A percentile compares a stretch with the other conserved stretches of the same genome.
Conservation (phyloP, 2,113 vertebrate species). For the Neodon shergylaensis region DNA sequence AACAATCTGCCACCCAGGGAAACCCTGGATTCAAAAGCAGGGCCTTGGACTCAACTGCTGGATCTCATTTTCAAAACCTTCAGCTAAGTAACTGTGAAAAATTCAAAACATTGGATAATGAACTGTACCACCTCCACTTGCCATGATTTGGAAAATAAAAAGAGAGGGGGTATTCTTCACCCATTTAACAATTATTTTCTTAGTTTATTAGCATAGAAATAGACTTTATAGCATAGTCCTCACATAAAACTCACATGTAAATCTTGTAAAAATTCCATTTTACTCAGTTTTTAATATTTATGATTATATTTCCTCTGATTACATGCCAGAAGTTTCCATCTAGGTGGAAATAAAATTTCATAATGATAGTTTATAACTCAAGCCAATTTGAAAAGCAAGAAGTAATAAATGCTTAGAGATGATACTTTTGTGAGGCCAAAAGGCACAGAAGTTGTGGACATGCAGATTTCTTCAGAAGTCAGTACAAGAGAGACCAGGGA, state of each 20-base stretch:
- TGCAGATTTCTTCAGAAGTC: not conserved
- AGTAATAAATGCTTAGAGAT: slow-evolving; percentile 18
- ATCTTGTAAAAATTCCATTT: slow-evolving; percentile 30
- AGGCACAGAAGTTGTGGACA: not conserved
- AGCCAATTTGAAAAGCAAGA: slow-evolving; percentile 43
- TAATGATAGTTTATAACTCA: slow-evolving; percentile 20
- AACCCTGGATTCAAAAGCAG: not conserved
- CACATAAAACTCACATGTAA: slow-evolving; percentile 1
- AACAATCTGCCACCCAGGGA: not conserved
- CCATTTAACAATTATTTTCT: slow-evolving; percentile 35
- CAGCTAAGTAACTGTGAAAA: not conserved
- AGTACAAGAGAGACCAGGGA: not conserved
- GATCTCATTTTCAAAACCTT: slow-evolving; percentile 52
- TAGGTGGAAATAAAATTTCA: slow-evolving; percentile 37
- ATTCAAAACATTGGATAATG: not conserved
- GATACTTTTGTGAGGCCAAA: not conserved
- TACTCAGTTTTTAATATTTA: slow-evolving; percentile 57
- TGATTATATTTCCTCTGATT: slow-evolving; percentile 24
- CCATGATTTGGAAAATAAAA: not conserved
- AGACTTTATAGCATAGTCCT: not conserved
- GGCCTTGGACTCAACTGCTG: slow-evolving; percentile 5
- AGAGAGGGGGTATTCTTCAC: not conserved
- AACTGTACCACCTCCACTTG: not conserved
- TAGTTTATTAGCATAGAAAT: slow-evolving; percentile 60
- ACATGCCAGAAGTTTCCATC: slow-evolving; percentile 49